Base-by-base conservation (phyloP, 2,888 invertebrate species). In the Nymphalis polychloros region DNA sequence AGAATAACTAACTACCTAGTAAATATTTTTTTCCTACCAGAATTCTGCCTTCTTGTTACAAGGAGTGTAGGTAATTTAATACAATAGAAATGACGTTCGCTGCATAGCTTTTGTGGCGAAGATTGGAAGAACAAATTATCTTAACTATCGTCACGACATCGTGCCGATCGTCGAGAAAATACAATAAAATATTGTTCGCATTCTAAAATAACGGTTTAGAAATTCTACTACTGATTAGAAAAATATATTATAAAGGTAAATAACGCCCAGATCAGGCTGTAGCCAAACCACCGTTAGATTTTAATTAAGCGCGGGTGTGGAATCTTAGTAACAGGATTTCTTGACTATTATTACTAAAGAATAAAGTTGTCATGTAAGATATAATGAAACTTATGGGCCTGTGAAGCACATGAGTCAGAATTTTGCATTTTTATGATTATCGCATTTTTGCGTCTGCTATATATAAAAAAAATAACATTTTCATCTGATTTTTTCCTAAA, bases 111-210 rank as follows among this genome's bases (percentile, higher is more conserved):
- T 59, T 64, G 50, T 46, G 63, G 67, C 62, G 63, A 70, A 61
- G 35, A 52, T 61, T 59, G 70, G 57, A 72, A 65, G 70, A 72
- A 71, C 75, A 76, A 78, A 78, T 75, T 77, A 77, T 73, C 73
- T 59, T 57, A 47, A 64, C 68, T 47, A 73, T 76, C 75, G 77
- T 87, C 88, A 89, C 89, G 89, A 89, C 78, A 63, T 88, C 88
- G 88, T 88, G 88, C 79, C 75, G 78, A 79, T 75, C 81, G 78
- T 75, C 79, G 73, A 78, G 78, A 80, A 81, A 84, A 84, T 67
- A 69, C 70, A 74, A 76, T 74, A 76, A 76, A 76, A 74, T 74
- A 74, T 73, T 76, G 66, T 76, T 75, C 73, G 52, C 60, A 46
- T 59, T 59, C 57, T 64, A 46, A 35, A 64, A 27, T 60, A 68